Base-by-base conservation (phyloP, 2,113 vertebrate genomes). In the Atherinomorus stipes region DNA sequence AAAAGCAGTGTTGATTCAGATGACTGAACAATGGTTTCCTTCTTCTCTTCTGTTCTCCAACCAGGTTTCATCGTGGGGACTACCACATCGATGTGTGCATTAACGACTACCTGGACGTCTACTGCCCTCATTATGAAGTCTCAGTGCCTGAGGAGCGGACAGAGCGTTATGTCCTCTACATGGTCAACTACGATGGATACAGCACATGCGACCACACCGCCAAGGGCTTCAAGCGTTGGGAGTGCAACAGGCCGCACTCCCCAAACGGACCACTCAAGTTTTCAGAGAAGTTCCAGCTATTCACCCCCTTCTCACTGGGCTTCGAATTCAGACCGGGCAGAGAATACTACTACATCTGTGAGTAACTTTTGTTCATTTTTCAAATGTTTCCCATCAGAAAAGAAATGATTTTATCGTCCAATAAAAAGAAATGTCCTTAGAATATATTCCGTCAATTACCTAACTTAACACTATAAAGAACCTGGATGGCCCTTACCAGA, bases 311-410 rank as follows among this genome's bases (percentile, higher is more conserved):
- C 93, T 99, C 98, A 0, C 90, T 99, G 93, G 98, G 98, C 91
- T 99, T 99, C 85, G 98, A 99, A 90, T 99, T 99, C 94, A 94
- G 97, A 86, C 98, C 98, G 65, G 98, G 98, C 85, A 94, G 97
- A 88, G 98, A 99, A 81, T 99, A 99, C 91, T 99, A 97, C 94
- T 99, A 99, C 92, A 99, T 99, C 93, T 99, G 98, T 99, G 89
- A 99, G 98, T 99, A 94, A 4, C 62, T 49, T 62, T 15, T 75
- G 31, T 9, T 34, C 9, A 34, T 34, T 34, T 34, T 34, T 34
- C 8, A 34, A 7, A 51, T 13, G 2, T 5, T 42, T 42, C 40
- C 40, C 16, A 3, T 42, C 15, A 42, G 42, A 34, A 44, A 1
- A 16, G 16, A 44, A 13, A 42, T 42, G 38, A 11, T 13, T 42